Evolutionary conservation across 2,797 vertebrate species (phyloP).

Genomic region (Sebastes variabilis): DNA sequence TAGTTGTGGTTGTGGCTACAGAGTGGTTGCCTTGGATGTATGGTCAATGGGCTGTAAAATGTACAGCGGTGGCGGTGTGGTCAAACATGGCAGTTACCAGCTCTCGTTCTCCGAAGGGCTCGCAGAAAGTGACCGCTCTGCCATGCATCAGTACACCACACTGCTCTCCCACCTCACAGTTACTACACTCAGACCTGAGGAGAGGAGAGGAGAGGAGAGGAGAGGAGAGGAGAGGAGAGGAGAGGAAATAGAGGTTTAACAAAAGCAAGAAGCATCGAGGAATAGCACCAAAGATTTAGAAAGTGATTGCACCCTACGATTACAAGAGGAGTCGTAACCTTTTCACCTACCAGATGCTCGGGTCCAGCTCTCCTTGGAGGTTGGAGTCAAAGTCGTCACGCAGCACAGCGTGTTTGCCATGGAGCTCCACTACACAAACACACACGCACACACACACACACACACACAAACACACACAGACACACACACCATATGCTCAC

Average conservation of each 20-base stretch:
- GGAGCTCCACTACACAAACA: constrained; percentile 88
- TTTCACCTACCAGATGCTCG: constrained; percentile 89
- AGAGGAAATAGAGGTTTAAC: neutral
- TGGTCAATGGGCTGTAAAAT: constrained; percentile 53
- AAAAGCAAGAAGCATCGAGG: neutral
- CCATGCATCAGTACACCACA: constrained; percentile 95
- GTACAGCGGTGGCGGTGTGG: constrained; percentile 49
- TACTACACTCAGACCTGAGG: constrained; percentile 90
- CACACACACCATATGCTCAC: constrained; percentile 34
- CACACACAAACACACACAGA: constrained; percentile 24
- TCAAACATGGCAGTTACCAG: constrained; percentile 85
- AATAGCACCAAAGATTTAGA: neutral
- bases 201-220: neutral
- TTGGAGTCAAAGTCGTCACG: constrained; percentile 98
- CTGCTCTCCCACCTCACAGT: constrained; percentile 91
- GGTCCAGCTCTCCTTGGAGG: constrained; percentile 89
- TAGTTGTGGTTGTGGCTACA: constrained; percentile 41
- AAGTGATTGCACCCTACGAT: neutral
- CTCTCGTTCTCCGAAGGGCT: constrained; percentile 93
- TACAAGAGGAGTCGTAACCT: constrained; percentile 2
- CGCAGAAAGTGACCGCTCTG: constrained; percentile 92
- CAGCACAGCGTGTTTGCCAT: constrained; percentile 91
- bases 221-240: too few species aligned
- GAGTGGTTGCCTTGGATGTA: constrained; percentile 35
- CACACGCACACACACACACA: constrained; percentile 21